Percentiles rank a stretch among this genome's conserved stretches.
phyloP scores from a whole-genome alignment of 2,113 vertebrate species.

The Pungitius pungitius region DNA sequence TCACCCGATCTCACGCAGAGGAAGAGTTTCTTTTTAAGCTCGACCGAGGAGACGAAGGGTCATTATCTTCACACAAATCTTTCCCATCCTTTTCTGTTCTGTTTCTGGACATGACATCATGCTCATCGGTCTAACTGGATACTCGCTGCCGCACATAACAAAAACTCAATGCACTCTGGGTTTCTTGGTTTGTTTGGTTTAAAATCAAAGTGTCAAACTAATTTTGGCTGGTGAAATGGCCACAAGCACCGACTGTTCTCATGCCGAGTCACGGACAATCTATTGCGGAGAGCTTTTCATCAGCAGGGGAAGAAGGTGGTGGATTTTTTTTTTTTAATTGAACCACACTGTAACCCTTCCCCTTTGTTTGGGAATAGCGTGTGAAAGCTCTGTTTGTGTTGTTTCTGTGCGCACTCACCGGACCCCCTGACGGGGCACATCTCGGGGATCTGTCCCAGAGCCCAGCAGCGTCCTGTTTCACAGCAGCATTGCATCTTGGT shows the following conservation, averaged over 20 bases:
- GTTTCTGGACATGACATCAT: slow-evolving; percentile 52
- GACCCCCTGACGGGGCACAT: slow-evolving; percentile 94
- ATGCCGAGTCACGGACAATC: slow-evolving; percentile 24
- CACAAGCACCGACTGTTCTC: slow-evolving; percentile 25
- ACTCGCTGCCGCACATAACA: background rate
- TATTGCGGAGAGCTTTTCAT: slow-evolving; percentile 12
- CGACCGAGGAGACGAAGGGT: slow-evolving; percentile 36
- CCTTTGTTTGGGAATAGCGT: background rate
- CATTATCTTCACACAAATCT: slow-evolving; percentile 42
- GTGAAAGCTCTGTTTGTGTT: background rate
- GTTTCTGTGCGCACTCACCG: slow-evolving; percentile 79
- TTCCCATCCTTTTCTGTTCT: slow-evolving; percentile 50
- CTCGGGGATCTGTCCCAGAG: slow-evolving; percentile 88
- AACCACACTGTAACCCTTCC: background rate
- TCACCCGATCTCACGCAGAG: slow-evolving; percentile 47
- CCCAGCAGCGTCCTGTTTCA: slow-evolving; percentile 95
- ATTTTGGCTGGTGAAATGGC: slow-evolving; percentile 20
- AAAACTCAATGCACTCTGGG: slow-evolving; percentile 18
- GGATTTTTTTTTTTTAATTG: slow-evolving; percentile 1
- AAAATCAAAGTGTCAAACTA: slow-evolving; percentile 19
- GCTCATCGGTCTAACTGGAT: slow-evolving; percentile 35
- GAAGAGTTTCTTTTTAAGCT: slow-evolving; percentile 17
- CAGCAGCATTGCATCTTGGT: slow-evolving; percentile 96
- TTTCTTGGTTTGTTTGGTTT: slow-evolving; percentile 9
- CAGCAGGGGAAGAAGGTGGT: slow-evolving; percentile 11